These are phyloP conservation scores for Mesorhabditis belari DNA, from an alignment of 2,888 invertebrate species.

Conservation along the genomic window DNA sequence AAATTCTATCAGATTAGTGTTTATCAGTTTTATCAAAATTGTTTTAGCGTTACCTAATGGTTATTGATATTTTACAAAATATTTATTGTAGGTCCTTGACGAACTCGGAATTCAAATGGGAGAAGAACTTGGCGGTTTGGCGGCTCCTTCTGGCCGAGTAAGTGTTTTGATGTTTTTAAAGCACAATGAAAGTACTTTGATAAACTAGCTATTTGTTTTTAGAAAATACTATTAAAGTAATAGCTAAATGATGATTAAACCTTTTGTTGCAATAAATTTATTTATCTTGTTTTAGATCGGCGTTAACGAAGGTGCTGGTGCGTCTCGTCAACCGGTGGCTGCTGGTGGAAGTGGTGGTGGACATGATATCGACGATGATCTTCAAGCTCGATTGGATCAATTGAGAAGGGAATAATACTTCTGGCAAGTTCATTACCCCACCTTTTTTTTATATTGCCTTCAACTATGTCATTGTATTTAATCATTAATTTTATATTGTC, in stretches of 20 bases:
- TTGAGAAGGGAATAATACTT: slow-evolving; percentile 28
- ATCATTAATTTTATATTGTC: no score
- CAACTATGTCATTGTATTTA: no score
- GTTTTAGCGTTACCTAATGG: no score
- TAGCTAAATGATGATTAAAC: no score
- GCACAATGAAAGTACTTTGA: background rate
- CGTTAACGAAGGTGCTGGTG: background rate
- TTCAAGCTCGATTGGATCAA: slow-evolving; percentile 62
- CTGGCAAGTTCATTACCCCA: no score
- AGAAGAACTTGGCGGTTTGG: slow-evolving; percentile 83
- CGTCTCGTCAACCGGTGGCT: slow-evolving; percentile 52
- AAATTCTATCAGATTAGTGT: background rate
- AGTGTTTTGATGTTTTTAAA: background rate
- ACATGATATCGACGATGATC: slow-evolving; percentile 79
- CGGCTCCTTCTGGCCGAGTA: slow-evolving; percentile 62
- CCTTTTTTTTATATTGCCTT: no score
- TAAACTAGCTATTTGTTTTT: background rate
- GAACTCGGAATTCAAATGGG: slow-evolving; percentile 90
- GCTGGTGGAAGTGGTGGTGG: slow-evolving; percentile 14
- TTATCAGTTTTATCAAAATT: no score
- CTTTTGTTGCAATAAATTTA: no score
- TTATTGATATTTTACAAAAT: no score
- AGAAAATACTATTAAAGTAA: no score
- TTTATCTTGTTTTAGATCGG: slow-evolving; percentile 8
- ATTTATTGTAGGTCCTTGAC: slow-evolving; percentile 76